Evolutionary conservation across 2,888 invertebrate species (phyloP).

Genomic region (Spatulosminthurus flaviceps): DNA sequence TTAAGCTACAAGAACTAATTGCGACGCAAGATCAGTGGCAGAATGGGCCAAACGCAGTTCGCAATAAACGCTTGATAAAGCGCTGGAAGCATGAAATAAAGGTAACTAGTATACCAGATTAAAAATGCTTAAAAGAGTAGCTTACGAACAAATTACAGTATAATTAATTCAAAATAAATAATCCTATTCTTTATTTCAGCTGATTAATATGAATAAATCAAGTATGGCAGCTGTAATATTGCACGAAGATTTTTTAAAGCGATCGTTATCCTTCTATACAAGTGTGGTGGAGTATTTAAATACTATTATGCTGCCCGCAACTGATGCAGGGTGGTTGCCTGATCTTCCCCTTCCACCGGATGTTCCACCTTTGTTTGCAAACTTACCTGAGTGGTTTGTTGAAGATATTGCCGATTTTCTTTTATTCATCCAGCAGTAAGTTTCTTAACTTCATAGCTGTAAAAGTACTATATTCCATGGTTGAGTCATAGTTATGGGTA

Average conservation of each 20-base stretch:
- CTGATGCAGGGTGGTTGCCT: conserved; percentile 51
- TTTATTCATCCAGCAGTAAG: conserved; percentile 91
- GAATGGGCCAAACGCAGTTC: conserved; percentile 76
- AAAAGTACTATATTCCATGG: too few relatives aligned
- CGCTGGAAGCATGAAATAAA: conserved; percentile 89
- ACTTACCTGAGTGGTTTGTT: conserved; percentile 96
- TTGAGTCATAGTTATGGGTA: too few relatives aligned
- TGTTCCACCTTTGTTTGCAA: conserved; percentile 80
- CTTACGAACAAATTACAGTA: too few relatives aligned
- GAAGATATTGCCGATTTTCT: conserved; percentile 98
- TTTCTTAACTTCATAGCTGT: conserved; percentile 63
- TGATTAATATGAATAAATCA: conserved; percentile 79
- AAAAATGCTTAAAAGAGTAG: too few relatives aligned
- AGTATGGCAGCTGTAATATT: conserved; percentile 90
- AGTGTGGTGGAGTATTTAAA: conserved; percentile 82
- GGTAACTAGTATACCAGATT: too few relatives aligned
- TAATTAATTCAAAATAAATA: too few relatives aligned
- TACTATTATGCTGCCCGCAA: conserved; percentile 66
- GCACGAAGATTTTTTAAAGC: conserved; percentile 82
- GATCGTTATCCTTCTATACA: conserved; percentile 87
- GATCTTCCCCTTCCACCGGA: conserved; percentile 70
- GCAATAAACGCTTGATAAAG: conserved; percentile 84
- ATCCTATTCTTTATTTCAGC: conserved; percentile 63
- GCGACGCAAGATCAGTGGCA: conserved; percentile 85
- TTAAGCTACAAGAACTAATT: conserved; percentile 78